These are phyloP conservation scores for Hippocampus comes DNA, from an alignment of 2,113 vertebrate genomes.

Conservation along the genomic window DNA sequence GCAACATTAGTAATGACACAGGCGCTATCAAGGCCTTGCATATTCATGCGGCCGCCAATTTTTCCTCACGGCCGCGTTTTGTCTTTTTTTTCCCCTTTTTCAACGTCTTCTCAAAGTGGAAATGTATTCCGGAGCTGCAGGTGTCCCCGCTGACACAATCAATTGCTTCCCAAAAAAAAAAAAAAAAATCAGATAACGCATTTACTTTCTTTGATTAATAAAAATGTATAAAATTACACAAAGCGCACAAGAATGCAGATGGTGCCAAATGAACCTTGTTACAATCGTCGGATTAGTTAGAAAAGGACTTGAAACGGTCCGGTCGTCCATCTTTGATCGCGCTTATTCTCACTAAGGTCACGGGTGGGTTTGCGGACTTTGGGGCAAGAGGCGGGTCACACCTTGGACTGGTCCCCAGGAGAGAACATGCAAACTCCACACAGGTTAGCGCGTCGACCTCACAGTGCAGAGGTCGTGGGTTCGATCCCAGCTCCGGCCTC, in stretches of 20 bases:
- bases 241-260: conserved; percentile 47
- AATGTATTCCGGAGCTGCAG: conserved; percentile 78
- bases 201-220: conserved; percentile 21
- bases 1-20: conserved; percentile 81
- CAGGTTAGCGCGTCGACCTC: no score
- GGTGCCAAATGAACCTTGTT: conserved; percentile 40
- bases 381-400: no score
- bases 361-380: no score
- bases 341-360: no score
- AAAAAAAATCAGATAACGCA: not conserved
- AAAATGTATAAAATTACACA: conserved; percentile 42
- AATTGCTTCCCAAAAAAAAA: conserved; percentile 51
- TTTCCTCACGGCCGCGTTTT: conserved; percentile 64
- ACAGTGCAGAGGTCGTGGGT: no score
- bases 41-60: conserved; percentile 79
- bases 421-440: no score
- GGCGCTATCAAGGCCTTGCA: conserved; percentile 76
- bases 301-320: not conserved
- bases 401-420: no score
- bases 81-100: conserved; percentile 37
- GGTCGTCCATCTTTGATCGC: no score
- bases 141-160: conserved; percentile 75
- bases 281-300: conserved; percentile 37
- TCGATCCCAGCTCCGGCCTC: no score
- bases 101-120: conserved; percentile 62